Conservation (phyloP, 2,888 invertebrate genomes). For the Hedya salicella region DNA sequence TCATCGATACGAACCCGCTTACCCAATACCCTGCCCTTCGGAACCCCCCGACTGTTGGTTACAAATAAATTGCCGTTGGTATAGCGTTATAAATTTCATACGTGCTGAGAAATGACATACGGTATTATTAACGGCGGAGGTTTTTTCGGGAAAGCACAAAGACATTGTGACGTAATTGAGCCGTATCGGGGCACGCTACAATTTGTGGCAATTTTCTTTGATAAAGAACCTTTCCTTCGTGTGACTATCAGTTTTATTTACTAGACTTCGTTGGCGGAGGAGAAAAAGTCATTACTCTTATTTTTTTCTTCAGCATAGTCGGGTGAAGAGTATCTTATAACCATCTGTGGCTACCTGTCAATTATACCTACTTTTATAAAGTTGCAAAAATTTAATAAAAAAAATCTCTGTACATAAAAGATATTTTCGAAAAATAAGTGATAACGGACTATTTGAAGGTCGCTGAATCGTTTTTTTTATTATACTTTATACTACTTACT, state of each 20-base stretch:
- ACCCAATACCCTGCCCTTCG: constrained; percentile 22
- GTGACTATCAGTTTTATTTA: constrained; percentile 2
- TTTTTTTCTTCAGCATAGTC: too few relatives aligned
- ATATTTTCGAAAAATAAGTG: too few relatives aligned
- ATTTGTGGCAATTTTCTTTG: constrained; percentile 47
- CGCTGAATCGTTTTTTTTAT: too few relatives aligned
- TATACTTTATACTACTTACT: too few relatives aligned
- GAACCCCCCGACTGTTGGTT: constrained; percentile 50
- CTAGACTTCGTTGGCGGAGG: too few relatives aligned
- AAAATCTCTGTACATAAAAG: too few relatives aligned
- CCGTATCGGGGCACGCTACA: constrained; percentile 73
- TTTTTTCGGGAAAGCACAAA: constrained; percentile 76
- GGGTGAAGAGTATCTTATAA: too few relatives aligned
- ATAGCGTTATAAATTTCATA: constrained; percentile 83
- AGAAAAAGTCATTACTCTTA: too few relatives aligned
- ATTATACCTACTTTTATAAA: too few relatives aligned
- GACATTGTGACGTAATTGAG: constrained; percentile 83
- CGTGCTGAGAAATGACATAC: constrained; percentile 86
- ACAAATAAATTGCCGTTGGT: constrained; percentile 83
- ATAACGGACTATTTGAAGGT: too few relatives aligned
- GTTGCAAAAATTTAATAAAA: too few relatives aligned
- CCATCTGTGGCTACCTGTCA: too few relatives aligned
- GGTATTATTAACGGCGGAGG: constrained; percentile 82
- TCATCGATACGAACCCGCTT: constrained; percentile 20
- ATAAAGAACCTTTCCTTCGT: constrained; percentile 16